phyloP scores from a whole-genome alignment of 2,113 vertebrate species.

The Theristicus caerulescens region DNA sequence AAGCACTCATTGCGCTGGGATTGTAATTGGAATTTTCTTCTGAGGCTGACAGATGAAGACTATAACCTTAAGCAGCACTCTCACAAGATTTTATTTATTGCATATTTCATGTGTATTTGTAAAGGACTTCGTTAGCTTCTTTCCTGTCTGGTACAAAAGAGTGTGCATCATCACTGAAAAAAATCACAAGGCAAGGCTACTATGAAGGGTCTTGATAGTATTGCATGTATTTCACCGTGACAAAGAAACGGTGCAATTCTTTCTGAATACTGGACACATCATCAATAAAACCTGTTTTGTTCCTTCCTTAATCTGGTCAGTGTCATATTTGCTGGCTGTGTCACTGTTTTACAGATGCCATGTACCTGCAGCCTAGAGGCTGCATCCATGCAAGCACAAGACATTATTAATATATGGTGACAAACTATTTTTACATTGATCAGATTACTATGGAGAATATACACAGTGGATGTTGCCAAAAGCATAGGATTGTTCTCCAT shows the following conservation, averaged over 20 bases:
- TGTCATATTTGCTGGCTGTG: neutral
- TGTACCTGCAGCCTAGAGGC: neutral
- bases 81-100: neutral
- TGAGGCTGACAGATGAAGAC: neutral
- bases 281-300: neutral
- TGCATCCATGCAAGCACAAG: neutral
- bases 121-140: neutral
- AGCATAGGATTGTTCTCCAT: neutral
- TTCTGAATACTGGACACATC: neutral
- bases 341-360: neutral
- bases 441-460: neutral
- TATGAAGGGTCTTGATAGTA: neutral
- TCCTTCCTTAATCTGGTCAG: neutral
- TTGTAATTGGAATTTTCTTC: slow-evolving; percentile 3
- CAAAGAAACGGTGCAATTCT: neutral
- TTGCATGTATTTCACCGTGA: neutral
- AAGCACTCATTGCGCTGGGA: neutral
- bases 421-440: neutral
- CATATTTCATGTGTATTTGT: neutral
- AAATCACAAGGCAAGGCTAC: neutral
- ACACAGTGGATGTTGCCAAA: neutral
- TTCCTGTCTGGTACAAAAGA: neutral
- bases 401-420: neutral
- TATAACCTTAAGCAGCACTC: neutral
- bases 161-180: neutral